Evolutionary conservation across 2,888 invertebrate genomes (phyloP), one percentile per base, ranked within the genome.

Genomic region (Drosophila sordidula): DNA sequence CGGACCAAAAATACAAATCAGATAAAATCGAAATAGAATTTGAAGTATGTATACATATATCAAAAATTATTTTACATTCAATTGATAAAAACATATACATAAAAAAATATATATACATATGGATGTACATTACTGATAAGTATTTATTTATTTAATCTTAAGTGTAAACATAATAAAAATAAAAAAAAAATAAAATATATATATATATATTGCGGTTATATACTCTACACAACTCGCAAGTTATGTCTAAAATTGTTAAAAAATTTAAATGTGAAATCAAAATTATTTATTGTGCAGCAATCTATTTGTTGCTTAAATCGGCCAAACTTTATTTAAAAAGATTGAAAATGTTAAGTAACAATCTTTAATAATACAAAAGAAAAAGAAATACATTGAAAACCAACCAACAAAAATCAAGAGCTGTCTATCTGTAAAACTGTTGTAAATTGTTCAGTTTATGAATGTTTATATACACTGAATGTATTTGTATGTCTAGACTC

Each of bases 1-100:
- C 80, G 84, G 87, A 85, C 87, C 84, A 85, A 84, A 70, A 68
- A 72, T 58, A 68, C 61, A 65, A 70, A 70, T 63, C 65, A 78
- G 58, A 71, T 54, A 54, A 64, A 52, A 69, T 16, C 36, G 41
- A 62, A 73, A 68, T 52, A 75, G 69, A 65, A 70, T 59, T 62
- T 67, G 68, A 78, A 70, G 39, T 70, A 70, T 70, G 39, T 70
- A 68, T 70, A 69, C 46, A 72, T 64, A 76, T 77, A 75, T 72
- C 66, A 38, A 61, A 65, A 44, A 57, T 47, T 50, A 78, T 58
- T 69, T 72, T 78, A 59, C 68, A 81, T 47, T 51, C 50, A 65
- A 70, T 65, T 65, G 56, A 70, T 70, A 73, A 51, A 49, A 45
- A 51, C 44, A 63, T 52, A 45, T 56, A 63, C 42, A 51, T 50